A percentile compares a stretch with the other conserved stretches of the same genome.
Conservation (phyloP, 2,888 invertebrate genomes). For the Bursaphelenchus okinawaensis region DNA sequence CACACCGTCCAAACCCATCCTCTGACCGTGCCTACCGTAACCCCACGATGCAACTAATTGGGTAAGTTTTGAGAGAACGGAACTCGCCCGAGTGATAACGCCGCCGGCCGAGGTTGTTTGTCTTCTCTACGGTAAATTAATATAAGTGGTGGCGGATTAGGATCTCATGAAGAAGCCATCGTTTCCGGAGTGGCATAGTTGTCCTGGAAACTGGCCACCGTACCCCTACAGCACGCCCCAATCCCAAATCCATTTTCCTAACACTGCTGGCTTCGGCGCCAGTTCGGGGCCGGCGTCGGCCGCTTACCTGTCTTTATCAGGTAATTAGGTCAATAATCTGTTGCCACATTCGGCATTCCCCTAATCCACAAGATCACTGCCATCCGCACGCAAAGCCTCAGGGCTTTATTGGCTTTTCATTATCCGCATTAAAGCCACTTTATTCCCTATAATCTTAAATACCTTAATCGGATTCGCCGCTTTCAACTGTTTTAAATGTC, state of each 20-base stretch:
- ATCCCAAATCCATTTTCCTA: background rate
- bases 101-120: background rate
- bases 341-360: background rate
- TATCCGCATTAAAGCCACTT: background rate
- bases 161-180: background rate
- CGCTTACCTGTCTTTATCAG: background rate
- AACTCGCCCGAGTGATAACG: background rate
- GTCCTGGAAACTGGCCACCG: background rate
- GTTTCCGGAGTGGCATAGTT: background rate
- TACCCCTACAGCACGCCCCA: background rate
- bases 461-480: background rate
- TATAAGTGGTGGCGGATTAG: background rate
- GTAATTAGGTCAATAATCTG: background rate
- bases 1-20: no score
- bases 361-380: background rate
- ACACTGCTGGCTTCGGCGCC: background rate
- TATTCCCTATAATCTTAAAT: background rate
- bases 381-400: background rate
- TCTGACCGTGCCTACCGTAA: no score
- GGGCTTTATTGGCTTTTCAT: background rate
- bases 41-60: background rate
- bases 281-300: no score
- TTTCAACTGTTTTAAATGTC: background rate
- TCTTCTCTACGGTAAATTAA: background rate
- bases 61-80: background rate